phyloP scores from a whole-genome alignment of 1,140 invertebrate genomes.

The Vollenhovia emeryi region DNA sequence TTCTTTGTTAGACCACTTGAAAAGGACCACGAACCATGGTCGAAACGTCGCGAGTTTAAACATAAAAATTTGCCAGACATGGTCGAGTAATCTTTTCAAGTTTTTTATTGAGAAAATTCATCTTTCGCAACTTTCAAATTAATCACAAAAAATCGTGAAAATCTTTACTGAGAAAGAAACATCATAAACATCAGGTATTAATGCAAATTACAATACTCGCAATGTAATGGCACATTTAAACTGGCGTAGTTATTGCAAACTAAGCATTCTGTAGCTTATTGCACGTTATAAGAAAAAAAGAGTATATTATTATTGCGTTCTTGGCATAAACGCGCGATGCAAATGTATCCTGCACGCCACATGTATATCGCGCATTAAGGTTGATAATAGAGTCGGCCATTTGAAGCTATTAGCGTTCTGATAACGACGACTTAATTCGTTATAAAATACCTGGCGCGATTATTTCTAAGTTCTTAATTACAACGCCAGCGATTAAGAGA shows the following conservation, averaged over 20 bases:
- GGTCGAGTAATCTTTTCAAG: too few relatives aligned
- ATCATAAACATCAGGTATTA: not conserved
- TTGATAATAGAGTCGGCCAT: slow-evolving; percentile 29
- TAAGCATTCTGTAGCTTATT: slow-evolving; percentile 22
- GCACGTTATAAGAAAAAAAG: not conserved
- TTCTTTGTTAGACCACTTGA: too few relatives aligned
- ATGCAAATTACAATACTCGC: not conserved
- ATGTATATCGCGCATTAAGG: not conserved
- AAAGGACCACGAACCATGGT: too few relatives aligned
- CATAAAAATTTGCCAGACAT: too few relatives aligned
- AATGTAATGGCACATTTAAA: not conserved
- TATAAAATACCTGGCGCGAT: not conserved
- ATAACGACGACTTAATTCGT: slow-evolving; percentile 26
- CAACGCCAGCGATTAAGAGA: slow-evolving; percentile 13
- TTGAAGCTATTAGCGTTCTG: slow-evolving; percentile 25
- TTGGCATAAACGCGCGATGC: not conserved
- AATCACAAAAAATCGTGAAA: not conserved
- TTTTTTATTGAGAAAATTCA: too few relatives aligned
- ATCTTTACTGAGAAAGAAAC: not conserved
- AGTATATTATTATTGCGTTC: not conserved
- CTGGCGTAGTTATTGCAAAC: not conserved
- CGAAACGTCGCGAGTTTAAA: too few relatives aligned
- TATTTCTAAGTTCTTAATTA: slow-evolving; percentile 50
- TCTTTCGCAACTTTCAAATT: not conserved
- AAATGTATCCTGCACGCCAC: not conserved